Evolutionary conservation across 2,113 vertebrate genomes (phyloP).

Genomic region (Leptosomus discolor): DNA sequence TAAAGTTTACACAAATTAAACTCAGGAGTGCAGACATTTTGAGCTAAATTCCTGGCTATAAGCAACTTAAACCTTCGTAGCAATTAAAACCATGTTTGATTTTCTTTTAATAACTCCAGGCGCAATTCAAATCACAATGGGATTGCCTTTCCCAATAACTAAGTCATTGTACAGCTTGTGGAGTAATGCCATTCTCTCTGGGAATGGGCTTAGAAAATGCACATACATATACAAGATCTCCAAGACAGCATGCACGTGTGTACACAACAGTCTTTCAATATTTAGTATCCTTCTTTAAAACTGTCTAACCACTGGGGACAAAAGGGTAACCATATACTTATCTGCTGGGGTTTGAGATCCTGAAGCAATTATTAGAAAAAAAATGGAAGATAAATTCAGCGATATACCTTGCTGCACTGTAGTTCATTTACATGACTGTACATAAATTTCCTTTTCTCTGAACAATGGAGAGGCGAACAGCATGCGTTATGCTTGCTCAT

Average conservation of each 20-base stretch:
- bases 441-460: constrained; percentile 24
- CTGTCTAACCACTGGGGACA: not conserved
- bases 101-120: not conserved
- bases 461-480: not conserved
- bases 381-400: constrained; percentile 2
- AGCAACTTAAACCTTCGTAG: not conserved
- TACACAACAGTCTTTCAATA: not conserved
- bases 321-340: constrained; percentile 1
- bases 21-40: not conserved
- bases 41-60: constrained; percentile 4
- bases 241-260: not conserved
- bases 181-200: not conserved
- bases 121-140: not conserved
- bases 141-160: not conserved
- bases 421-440: constrained; percentile 23
- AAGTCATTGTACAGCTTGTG: not conserved
- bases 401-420: not conserved
- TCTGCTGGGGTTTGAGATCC: not conserved
- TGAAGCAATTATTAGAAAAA: constrained; percentile 17
- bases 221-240: not conserved
- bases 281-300: constrained; percentile 2
- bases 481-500: not conserved
- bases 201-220: not conserved
- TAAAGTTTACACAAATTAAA: constrained; percentile 33
- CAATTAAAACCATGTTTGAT: not conserved